phyloP scores from a whole-genome alignment of 2,888 invertebrate genomes.

The Andrena bucephala region DNA sequence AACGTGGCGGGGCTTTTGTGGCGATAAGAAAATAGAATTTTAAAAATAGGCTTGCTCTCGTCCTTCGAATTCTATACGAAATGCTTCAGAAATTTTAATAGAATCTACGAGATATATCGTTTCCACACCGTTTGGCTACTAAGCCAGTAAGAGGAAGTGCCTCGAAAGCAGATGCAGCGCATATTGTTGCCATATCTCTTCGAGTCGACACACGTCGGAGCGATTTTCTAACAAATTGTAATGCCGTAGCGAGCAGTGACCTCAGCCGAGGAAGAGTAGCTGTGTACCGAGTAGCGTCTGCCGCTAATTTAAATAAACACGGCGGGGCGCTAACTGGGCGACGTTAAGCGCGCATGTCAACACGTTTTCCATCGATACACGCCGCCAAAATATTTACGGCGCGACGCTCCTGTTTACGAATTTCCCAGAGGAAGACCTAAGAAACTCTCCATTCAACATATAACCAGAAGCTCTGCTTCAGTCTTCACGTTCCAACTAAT shows the following conservation, averaged over 20 bases:
- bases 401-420: background rate
- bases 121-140: background rate
- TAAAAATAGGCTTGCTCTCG: background rate
- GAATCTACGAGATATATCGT: background rate
- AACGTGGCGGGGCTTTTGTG: background rate
- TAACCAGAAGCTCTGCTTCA: background rate
- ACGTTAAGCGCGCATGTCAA: conserved; percentile 29
- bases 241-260: conserved; percentile 19
- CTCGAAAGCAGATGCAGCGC: background rate
- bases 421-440: background rate
- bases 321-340: background rate
- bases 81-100: background rate
- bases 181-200: background rate
- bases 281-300: conserved; percentile 6
- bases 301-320: conserved; percentile 49
- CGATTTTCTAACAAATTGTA: conserved; percentile 1
- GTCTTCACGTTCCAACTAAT: too few species aligned
- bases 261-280: conserved; percentile 19
- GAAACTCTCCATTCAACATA: background rate
- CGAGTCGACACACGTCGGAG: background rate
- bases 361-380: conserved; percentile 36
- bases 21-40: background rate
- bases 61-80: background rate
- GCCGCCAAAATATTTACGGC: conserved; percentile 40
- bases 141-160: background rate